Conservation (phyloP, 1,140 invertebrate species). For the Zaprionus inermis region DNA sequence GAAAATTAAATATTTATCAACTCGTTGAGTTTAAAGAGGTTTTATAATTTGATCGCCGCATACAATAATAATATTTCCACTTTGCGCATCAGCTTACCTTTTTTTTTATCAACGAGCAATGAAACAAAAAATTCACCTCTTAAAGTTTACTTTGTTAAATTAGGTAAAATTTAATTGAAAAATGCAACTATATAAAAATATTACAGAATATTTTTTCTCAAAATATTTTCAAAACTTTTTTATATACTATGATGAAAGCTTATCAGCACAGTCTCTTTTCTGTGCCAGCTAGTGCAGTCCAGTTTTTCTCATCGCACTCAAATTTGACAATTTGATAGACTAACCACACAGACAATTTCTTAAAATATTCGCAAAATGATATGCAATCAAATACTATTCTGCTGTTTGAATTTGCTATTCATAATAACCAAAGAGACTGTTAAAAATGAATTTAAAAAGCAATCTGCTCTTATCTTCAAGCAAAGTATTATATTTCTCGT, state of each 20-base stretch:
- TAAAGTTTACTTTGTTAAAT: neutral
- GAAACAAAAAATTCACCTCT: neutral
- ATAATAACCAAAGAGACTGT: neutral
- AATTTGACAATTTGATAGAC: neutral
- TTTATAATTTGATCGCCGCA: neutral
- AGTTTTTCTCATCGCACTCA: neutral
- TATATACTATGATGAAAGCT: neutral
- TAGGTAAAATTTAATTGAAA: too few relatives aligned
- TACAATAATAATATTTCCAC: neutral
- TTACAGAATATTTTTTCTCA: too few relatives aligned
- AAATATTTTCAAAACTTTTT: neutral
- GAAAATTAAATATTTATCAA: constrained; percentile 9
- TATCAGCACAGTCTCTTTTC: constrained; percentile 4
- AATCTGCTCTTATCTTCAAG: constrained; percentile 8
- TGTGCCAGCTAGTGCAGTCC: neutral
- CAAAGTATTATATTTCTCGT: neutral
- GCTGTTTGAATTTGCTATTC: neutral
- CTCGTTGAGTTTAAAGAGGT: constrained; percentile 4
- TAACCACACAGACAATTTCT: neutral
- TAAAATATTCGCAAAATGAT: neutral
- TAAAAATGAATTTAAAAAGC: neutral
- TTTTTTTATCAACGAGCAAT: neutral
- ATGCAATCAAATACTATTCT: neutral
- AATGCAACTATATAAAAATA: too few relatives aligned
- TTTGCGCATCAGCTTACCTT: constrained; percentile 6